Conservation (phyloP, 2,113 vertebrate genomes). For the Coregonus clupeaformis region DNA sequence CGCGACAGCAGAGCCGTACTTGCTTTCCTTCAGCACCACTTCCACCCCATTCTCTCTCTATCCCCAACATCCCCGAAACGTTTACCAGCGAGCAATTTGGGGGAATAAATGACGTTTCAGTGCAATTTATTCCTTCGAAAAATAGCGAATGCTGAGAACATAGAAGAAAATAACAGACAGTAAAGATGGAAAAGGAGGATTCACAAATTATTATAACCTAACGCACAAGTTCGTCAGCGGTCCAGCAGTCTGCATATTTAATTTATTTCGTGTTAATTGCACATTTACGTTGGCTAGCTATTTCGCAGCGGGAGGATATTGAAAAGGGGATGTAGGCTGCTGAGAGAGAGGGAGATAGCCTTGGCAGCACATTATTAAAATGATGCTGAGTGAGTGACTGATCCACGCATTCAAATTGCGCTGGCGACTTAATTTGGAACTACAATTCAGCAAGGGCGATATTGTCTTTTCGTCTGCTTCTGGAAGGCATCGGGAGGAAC, state of each 20-base stretch:
- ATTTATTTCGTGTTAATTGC: constrained; percentile 50
- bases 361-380: constrained; percentile 61
- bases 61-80: not conserved
- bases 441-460: constrained; percentile 58
- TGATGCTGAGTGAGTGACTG: constrained; percentile 61
- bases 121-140: constrained; percentile 50
- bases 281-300: constrained; percentile 20
- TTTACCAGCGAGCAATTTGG: constrained; percentile 5
- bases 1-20: not conserved
- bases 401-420: constrained; percentile 62
- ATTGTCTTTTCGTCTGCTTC: constrained; percentile 55
- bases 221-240: constrained; percentile 61
- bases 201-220: constrained; percentile 41
- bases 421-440: constrained; percentile 66
- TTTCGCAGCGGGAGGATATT: constrained; percentile 67
- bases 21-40: constrained; percentile 3
- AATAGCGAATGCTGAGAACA: constrained; percentile 41
- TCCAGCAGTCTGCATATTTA: constrained; percentile 40
- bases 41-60: constrained; percentile 8
- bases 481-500: constrained; percentile 48
- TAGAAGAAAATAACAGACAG: constrained; percentile 11
- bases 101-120: constrained; percentile 45
- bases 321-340: constrained; percentile 42
- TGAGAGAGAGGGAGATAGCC: constrained; percentile 37
- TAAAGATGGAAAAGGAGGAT: constrained; percentile 42